Evolutionary conservation across 1,140 invertebrate species (phyloP).

Genomic region (Drosophila ironensis): DNA sequence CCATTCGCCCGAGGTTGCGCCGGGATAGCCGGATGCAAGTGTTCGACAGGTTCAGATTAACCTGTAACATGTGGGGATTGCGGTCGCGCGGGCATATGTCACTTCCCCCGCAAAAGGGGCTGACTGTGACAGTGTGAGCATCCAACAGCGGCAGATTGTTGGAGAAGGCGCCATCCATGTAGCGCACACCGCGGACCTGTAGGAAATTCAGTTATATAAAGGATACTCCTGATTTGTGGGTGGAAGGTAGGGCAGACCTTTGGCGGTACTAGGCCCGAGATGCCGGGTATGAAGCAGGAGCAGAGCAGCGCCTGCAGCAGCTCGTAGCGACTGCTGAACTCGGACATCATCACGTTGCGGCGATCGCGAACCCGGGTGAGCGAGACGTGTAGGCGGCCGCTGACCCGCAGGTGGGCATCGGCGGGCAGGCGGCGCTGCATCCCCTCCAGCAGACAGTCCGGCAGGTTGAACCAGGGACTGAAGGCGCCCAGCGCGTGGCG

Average conservation of each 20-base stretch:
- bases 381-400: constrained; percentile 95
- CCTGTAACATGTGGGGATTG: constrained; percentile 91
- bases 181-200: constrained; percentile 91
- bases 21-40: constrained; percentile 96
- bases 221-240: background rate
- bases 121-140: constrained; percentile 97
- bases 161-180: constrained; percentile 98
- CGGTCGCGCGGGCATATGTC: constrained; percentile 98
- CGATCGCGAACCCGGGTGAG: constrained; percentile 96
- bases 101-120: constrained; percentile 98
- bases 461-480: constrained; percentile 96
- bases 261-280: constrained; percentile 95
- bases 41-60: constrained; percentile 91
- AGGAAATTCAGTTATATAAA: too few species aligned
- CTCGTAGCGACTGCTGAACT: constrained; percentile 95
- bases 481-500: constrained; percentile 94
- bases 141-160: constrained; percentile 97
- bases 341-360: constrained; percentile 96
- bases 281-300: constrained; percentile 97
- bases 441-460: constrained; percentile 91
- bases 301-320: constrained; percentile 96
- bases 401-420: constrained; percentile 95
- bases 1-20: constrained; percentile 95
- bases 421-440: constrained; percentile 93
- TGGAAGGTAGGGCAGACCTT: constrained; percentile 58